Evolutionary conservation across 2,888 invertebrate species (phyloP).

Genomic region (Epirrhoe tristata): DNA sequence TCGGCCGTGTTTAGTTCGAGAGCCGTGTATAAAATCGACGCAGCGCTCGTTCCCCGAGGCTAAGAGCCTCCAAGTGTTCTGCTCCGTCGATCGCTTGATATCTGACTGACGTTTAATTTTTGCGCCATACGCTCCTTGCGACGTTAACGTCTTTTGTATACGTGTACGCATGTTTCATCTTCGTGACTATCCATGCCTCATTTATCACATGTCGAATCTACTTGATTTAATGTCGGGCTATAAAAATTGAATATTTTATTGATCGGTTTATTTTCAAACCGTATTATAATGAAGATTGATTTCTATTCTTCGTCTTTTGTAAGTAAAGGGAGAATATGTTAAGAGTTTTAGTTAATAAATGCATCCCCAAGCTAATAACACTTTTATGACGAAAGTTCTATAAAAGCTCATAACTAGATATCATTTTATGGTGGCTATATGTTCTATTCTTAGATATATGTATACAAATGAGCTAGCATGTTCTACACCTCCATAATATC

Average conservation of each 20-base stretch:
- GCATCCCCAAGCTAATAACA: not conserved
- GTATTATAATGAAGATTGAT: not conserved
- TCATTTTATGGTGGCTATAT: not conserved
- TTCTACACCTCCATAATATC: slow-evolving; percentile 59
- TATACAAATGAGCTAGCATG: slow-evolving; percentile 61
- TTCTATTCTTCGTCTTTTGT: not conserved
- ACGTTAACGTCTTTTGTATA: slow-evolving; percentile 44
- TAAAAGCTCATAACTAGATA: no score
- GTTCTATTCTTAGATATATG: slow-evolving; percentile 7
- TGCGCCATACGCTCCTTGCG: slow-evolving; percentile 52
- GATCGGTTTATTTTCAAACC: not conserved
- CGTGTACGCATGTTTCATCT: slow-evolving; percentile 35
- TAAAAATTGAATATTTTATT: slow-evolving; percentile 17
- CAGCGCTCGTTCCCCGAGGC: slow-evolving; percentile 63
- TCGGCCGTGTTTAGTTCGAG: slow-evolving; percentile 62
- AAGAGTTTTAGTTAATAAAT: not conserved
- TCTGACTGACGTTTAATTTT: slow-evolving; percentile 77
- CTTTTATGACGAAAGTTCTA: no score
- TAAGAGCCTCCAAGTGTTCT: slow-evolving; percentile 54
- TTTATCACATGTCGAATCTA: slow-evolving; percentile 22
- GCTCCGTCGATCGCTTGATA: slow-evolving; percentile 70
- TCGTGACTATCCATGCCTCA: slow-evolving; percentile 27
- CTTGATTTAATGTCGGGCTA: slow-evolving; percentile 18
- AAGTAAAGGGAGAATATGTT: not conserved
- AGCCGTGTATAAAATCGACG: slow-evolving; percentile 63